These are phyloP conservation scores for Acronicta psi DNA, from an alignment of 2,888 invertebrate genomes.

Conservation along the genomic window DNA sequence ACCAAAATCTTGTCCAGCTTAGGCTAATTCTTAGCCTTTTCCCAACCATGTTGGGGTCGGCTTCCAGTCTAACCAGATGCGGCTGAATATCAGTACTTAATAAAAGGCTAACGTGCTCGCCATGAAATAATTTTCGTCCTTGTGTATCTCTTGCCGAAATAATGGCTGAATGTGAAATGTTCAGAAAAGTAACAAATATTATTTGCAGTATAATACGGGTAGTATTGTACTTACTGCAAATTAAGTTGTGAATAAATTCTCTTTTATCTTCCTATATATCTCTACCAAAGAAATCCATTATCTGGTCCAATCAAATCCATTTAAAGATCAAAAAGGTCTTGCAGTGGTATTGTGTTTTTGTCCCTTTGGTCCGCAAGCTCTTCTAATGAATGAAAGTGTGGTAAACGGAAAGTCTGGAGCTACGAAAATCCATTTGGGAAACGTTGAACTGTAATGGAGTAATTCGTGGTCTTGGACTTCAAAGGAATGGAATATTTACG, in stretches of 20 bases:
- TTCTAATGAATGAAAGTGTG: slow-evolving; percentile 44
- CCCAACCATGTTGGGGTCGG: too few species aligned
- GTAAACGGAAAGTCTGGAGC: slow-evolving; percentile 13
- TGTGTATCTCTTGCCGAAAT: too few species aligned
- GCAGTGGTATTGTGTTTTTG: slow-evolving; percentile 17
- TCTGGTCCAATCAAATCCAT: slow-evolving; percentile 30
- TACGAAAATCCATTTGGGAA: slow-evolving; percentile 29
- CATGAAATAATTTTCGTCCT: too few species aligned
- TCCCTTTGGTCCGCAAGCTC: slow-evolving; percentile 19
- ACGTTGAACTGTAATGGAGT: slow-evolving; percentile 28
- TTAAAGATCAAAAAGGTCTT: slow-evolving; percentile 10
- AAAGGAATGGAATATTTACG: slow-evolving; percentile 33
- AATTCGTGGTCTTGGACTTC: slow-evolving; percentile 32
- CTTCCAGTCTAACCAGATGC: too few species aligned
- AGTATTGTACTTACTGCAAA: too few species aligned
- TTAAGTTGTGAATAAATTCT: not conserved
- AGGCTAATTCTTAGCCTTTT: too few species aligned
- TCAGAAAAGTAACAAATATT: too few species aligned
- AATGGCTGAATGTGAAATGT: too few species aligned
- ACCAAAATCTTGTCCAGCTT: too few species aligned
- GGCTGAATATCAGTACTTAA: too few species aligned
- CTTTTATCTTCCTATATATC: not conserved
- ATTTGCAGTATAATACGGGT: too few species aligned
- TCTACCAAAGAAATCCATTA: slow-evolving; percentile 29
- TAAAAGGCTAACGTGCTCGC: too few species aligned